Base-by-base conservation (phyloP, 2,888 invertebrate genomes). In the Darwinula stevensoni region DNA sequence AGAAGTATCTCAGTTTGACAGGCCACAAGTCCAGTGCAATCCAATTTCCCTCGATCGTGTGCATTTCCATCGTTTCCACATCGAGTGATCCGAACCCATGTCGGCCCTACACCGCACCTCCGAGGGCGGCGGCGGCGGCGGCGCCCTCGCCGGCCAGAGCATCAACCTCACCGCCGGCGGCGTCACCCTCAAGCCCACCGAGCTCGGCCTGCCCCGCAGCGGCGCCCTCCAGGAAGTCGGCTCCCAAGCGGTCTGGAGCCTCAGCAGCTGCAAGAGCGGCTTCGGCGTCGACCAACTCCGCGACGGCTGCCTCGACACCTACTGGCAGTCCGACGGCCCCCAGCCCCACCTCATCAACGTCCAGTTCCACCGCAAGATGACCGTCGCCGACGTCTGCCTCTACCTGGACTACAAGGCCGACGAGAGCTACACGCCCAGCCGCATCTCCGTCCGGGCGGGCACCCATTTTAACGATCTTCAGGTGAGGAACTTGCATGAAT, bases 291-390 rank as follows among this genome's bases (percentile, higher is more conserved):
- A 91, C 47, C 91, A 94, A 47, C 53, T 97, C 27, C 58, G 91
- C 39, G 88, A 94, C 51, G 80, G 86, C 47, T 75, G 78, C 38
- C 71, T 78, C 52, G 97, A 97, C 41, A 86, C 88, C 3, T 97
- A 91, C 50, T 97, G 97, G 97, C 97, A 97, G 50, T 94, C 91
- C 0, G 97, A 99, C 53, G 97, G 97, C 0, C 91, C 91, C 41
- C 61, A 97, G 37, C 97, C 97, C 3, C 97, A 97, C 53, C 58
- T 91, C 38, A 84, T 97, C 0, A 94, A 91, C 47, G 80, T 97
- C 39, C 86, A 91, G 46, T 94, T 94, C 48, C 70, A 76, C 45
- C 63, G 74, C 38, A 91, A 91, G 54, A 94, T 84, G 1, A 80
- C 82, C 39, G 72, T 97, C 6, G 71, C 75, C 31, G 82, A 88